Evolutionary conservation across 2,888 invertebrate species (phyloP), one percentile per base, ranked within the genome.

Genomic region (Dynastes maya): DNA sequence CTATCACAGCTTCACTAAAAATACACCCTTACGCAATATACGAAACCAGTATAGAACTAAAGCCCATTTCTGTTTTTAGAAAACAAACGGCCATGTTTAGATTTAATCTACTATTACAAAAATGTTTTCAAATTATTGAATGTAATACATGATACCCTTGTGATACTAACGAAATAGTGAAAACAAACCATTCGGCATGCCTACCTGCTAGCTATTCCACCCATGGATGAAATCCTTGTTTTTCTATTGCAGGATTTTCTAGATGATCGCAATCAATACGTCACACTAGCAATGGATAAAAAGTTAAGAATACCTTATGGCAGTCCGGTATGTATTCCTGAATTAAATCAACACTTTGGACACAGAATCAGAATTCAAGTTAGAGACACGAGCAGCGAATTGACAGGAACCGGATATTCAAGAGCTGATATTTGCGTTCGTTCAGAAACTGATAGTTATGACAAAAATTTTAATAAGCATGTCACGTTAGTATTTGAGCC

Each of bases 341-440:
- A 91, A 84, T 81, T 91, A 51, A 91, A 91, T 80, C 81, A 85
- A 75, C 90, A 90, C 84, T 91, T 89, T 80, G 88, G 90, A 0
- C 89, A 89, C 80, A 84, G 88, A 63, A 88, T 91, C 71, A 84
- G 86, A 3, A 83, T 91, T 45, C 87, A 91, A 87, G 88, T 90
- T 11, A 86, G 90, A 68, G 91, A 91, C 82, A 84, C 86, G 22
- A 89, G 89, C 6, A 83, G 83, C 1, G 88, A 90, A 84, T 82
- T 90, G 68, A 81, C 81, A 49, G 88, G 87, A 22, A 85, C 83
- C 70, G 88, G 88, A 29, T 90, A 87, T 81, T 84, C 85, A 4
- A 88, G 90, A 81, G 87, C 90, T 4, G 91, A 91, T 76, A 88
- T 91, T 82, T 91, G 90, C 80, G 91, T 91, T 1, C 86, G 91